Conservation (phyloP, 2,888 invertebrate species). For the Tupiocoris notatus region DNA sequence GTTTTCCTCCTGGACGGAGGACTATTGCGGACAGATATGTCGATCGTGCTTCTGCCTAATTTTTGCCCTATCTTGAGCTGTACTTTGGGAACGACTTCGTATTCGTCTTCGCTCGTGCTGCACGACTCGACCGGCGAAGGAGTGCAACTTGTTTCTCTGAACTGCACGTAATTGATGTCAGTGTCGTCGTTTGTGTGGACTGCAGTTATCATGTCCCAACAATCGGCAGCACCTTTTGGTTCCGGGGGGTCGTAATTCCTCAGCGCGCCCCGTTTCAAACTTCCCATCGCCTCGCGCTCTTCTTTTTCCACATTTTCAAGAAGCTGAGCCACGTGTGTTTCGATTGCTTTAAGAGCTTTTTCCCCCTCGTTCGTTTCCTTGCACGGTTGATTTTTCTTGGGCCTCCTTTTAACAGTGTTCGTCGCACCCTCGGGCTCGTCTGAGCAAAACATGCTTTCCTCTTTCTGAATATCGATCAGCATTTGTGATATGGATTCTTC, state of each 20-base stretch:
- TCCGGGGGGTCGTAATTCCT: neutral
- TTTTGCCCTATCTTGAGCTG: slow-evolving; percentile 28
- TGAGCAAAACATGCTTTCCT: slow-evolving; percentile 36
- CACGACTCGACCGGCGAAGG: slow-evolving; percentile 36
- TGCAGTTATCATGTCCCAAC: slow-evolving; percentile 2
- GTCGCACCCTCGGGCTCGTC: slow-evolving; percentile 1
- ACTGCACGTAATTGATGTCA: slow-evolving; percentile 1
- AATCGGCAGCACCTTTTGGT: neutral
- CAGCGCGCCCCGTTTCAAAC: slow-evolving; percentile 15
- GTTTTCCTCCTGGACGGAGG: slow-evolving; percentile 9
- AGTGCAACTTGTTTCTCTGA: slow-evolving; percentile 32
- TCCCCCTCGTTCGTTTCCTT: slow-evolving; percentile 18
- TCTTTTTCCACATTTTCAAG: slow-evolving; percentile 42
- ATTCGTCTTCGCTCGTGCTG: slow-evolving; percentile 42
- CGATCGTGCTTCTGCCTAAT: slow-evolving; percentile 43
- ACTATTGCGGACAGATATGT: slow-evolving; percentile 36
- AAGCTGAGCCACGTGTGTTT: slow-evolving; percentile 41
- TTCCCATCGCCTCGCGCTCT: slow-evolving; percentile 34
- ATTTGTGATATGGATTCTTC: slow-evolving; percentile 47
- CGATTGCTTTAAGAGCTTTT: slow-evolving; percentile 38
- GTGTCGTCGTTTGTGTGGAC: slow-evolving; percentile 1
- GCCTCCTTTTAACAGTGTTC: slow-evolving; percentile 19
- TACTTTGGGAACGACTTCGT: slow-evolving; percentile 20
- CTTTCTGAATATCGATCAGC: slow-evolving; percentile 46
- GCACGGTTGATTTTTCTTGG: neutral